Evolutionary conservation across 2,888 invertebrate genomes (phyloP).

Genomic region (Phengaris arion): DNA sequence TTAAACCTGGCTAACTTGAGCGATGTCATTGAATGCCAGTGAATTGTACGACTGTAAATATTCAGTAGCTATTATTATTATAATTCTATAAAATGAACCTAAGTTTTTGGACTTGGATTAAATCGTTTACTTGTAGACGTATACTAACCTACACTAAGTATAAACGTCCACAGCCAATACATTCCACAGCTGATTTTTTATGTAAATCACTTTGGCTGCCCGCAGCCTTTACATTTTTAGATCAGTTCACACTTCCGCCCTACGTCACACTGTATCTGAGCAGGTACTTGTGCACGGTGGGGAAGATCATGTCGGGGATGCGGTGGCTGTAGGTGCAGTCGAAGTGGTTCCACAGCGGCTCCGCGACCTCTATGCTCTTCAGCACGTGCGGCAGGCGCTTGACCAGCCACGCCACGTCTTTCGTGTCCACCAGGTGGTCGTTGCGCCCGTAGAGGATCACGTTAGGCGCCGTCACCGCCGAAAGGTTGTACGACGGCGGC

Average conservation of each 20-base stretch:
- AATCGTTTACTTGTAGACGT: neutral
- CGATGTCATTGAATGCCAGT: neutral
- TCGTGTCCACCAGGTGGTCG: conserved; percentile 80
- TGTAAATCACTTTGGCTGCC: neutral
- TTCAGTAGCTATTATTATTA: too few species aligned
- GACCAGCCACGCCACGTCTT: conserved; percentile 77
- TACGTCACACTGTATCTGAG: conserved; percentile 37
- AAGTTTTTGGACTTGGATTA: neutral
- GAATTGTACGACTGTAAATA: too few species aligned
- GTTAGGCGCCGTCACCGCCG: conserved; percentile 51
- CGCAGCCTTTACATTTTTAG: neutral
- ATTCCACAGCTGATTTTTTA: neutral
- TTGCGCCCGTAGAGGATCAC: conserved; percentile 57
- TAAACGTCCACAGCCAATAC: neutral
- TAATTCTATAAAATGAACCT: neutral
- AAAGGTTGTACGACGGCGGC: conserved; percentile 57
- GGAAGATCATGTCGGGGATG: conserved; percentile 45
- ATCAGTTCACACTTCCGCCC: neutral
- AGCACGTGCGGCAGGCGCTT: conserved; percentile 76
- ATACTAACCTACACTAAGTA: neutral
- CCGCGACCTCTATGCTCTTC: conserved; percentile 75
- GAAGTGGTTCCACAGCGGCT: conserved; percentile 59
- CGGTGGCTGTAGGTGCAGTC: conserved; percentile 52
- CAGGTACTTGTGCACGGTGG: conserved; percentile 45
- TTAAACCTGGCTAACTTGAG: neutral